Evolutionary conservation across 2,888 invertebrate genomes (phyloP), one percentile per base, ranked within the genome.

Genomic region (Caenorhabditis sulstoni): DNA sequence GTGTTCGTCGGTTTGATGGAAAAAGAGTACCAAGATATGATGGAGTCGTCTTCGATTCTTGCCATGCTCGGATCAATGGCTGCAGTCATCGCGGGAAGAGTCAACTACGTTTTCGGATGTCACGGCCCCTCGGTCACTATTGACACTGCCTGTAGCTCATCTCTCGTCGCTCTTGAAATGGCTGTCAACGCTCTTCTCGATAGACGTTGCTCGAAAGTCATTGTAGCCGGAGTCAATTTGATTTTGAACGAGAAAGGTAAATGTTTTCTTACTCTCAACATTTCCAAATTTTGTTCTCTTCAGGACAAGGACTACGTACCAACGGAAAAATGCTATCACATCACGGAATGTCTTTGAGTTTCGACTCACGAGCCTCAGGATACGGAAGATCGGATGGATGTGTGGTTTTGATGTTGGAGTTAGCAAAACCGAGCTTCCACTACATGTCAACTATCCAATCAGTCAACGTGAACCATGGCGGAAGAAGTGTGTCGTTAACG

Each of bases 91-190:
- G 78, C 85, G n/a, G 89, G 89, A 16, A 67, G 89, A 41, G 59
- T 89, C 9, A 87, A 83, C 44, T 84, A 86, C 53, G 82, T 85
- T 20, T 83, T 86, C 39, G 85, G 83, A 5, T 79, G 80, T 16
- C 75, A 83, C 45, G 86, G 84, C 9, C 97, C 97, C 3, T 96
- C 96, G 90, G 96, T 94, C 91, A 94, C 96, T 37, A 92, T 97
- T 53, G 98, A 98, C 92, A 97, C 97, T 0, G 98, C 97, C 7
- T 98, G 98, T 91, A 97, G 97, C 0, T 97, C 97, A 87, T 95
- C 96, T 81, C 92, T 97, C 90, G 94, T 95, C 90, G 97, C 96
- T n/a, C 92, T 98, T 90, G 94, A 96, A 90, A 95, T 88, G 71
- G 91, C 89, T 5, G 61, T 85, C 4, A 86, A 89, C 52, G 94